phyloP scores from a whole-genome alignment of 2,113 vertebrate genomes.

The Numida meleagris region DNA sequence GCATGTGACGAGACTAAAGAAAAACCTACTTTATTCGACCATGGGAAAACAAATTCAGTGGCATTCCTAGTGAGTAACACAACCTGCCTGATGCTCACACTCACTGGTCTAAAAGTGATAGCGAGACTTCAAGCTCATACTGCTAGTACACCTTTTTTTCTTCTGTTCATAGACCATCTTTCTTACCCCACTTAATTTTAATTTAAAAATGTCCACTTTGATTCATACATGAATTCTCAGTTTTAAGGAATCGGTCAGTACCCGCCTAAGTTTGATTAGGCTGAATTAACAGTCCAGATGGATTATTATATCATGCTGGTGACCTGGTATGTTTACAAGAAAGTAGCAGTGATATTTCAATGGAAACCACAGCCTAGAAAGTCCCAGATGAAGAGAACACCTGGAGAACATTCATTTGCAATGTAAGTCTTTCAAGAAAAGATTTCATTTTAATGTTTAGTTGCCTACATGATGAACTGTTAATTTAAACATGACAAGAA shows the following conservation, averaged over 20 bases:
- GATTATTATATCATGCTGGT: background rate
- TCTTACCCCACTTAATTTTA: background rate
- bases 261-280: background rate
- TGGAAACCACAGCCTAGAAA: background rate
- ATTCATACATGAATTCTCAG: background rate
- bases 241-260: background rate
- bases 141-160: background rate
- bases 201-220: background rate
- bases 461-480: background rate
- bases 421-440: conserved; percentile 6
- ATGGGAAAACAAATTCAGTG: background rate
- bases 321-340: background rate
- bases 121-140: background rate
- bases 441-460: background rate
- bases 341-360: background rate
- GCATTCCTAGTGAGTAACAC: background rate
- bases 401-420: background rate
- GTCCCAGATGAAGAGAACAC: background rate
- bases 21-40: background rate
- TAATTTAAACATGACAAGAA: conserved; percentile 14
- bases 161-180: background rate
- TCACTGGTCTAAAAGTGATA: background rate
- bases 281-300: background rate
- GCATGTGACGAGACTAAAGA: background rate
- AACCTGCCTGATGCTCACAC: background rate